These are phyloP conservation scores for Lordiphosa collinella DNA, from an alignment of 1,140 invertebrate genomes.

Conservation along the genomic window DNA sequence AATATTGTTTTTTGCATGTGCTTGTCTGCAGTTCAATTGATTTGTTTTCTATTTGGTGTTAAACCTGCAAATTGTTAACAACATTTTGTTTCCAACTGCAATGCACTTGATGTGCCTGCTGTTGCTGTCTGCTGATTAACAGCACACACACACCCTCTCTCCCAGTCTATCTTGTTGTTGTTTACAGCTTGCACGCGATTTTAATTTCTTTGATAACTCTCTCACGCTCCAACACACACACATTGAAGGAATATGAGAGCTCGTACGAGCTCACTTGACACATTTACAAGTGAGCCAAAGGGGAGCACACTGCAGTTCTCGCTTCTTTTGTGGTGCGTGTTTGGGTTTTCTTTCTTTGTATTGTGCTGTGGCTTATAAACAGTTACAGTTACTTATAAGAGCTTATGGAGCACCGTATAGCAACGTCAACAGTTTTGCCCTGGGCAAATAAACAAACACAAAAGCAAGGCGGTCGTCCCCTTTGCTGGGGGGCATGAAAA, in stretches of 20 bases:
- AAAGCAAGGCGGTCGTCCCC: slow-evolving; percentile 35
- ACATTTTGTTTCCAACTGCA: slow-evolving; percentile 54
- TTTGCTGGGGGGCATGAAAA: slow-evolving; percentile 61
- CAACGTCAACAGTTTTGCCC: slow-evolving; percentile 68
- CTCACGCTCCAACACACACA: slow-evolving; percentile 32
- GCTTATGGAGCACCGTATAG: slow-evolving; percentile 31
- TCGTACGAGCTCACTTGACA: slow-evolving; percentile 39
- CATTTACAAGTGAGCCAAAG: slow-evolving; percentile 42
- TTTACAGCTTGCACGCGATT: slow-evolving; percentile 51
- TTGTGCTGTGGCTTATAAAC: slow-evolving; percentile 63
- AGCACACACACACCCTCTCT: slow-evolving; percentile 8
- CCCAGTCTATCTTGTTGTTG: slow-evolving; percentile 20
- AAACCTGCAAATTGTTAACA: slow-evolving; percentile 26
- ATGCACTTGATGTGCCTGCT: neutral
- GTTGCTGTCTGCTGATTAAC: slow-evolving; percentile 53
- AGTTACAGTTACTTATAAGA: slow-evolving; percentile 37
- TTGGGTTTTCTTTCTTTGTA: slow-evolving; percentile 40
- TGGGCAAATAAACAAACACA: slow-evolving; percentile 56
- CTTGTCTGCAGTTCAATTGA: slow-evolving; percentile 34
- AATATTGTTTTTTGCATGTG: slow-evolving; percentile 25
- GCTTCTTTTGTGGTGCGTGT: slow-evolving; percentile 26
- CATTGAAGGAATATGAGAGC: neutral
- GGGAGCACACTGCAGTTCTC: slow-evolving; percentile 31
- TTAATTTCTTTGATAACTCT: slow-evolving; percentile 37
- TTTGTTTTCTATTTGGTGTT: slow-evolving; percentile 40